A percentile compares a stretch with the other conserved stretches of the same genome.
phyloP scores from a whole-genome alignment of 2,113 vertebrate species.

The Sorex fumeus region DNA sequence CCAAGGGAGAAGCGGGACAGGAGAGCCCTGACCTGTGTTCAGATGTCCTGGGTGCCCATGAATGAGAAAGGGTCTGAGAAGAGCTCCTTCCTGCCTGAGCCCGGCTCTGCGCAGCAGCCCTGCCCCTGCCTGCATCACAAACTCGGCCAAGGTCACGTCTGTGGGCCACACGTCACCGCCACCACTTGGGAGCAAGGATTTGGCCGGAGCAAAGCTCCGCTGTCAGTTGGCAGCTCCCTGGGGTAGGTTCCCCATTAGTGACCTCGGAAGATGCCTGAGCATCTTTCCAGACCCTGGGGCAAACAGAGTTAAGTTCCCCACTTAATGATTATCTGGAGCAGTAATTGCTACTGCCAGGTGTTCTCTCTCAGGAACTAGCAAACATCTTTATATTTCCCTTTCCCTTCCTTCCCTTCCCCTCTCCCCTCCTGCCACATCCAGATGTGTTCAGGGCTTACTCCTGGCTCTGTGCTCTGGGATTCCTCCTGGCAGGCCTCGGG shows the following conservation, averaged over 20 bases:
- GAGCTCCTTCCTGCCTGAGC: neutral
- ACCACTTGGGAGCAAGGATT: neutral
- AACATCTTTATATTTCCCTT: constrained; percentile 1
- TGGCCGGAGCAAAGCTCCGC: constrained; percentile 19
- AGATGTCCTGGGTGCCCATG: neutral
- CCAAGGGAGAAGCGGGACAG: neutral
- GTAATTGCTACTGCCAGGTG: constrained; percentile 64
- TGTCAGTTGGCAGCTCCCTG: neutral
- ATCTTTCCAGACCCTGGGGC: constrained; percentile 60
- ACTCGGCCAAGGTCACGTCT: neutral
- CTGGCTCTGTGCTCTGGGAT: too few species aligned
- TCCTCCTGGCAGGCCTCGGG: too few species aligned
- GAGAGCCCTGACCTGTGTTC: neutral
- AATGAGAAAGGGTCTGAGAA: neutral
- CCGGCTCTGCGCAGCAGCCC: neutral
- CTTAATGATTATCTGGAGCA: constrained; percentile 57
- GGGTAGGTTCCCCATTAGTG: constrained; percentile 1
- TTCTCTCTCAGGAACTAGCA: constrained; percentile 73
- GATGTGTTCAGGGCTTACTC: too few species aligned
- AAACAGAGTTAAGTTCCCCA: constrained; percentile 61
- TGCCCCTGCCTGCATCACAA: neutral
- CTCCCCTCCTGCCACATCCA: too few species aligned
- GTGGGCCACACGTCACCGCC: neutral
- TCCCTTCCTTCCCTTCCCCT: too few species aligned
- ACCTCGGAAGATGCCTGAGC: neutral